Conservation (phyloP, 2,797 vertebrate species). For the Alca torda region DNA sequence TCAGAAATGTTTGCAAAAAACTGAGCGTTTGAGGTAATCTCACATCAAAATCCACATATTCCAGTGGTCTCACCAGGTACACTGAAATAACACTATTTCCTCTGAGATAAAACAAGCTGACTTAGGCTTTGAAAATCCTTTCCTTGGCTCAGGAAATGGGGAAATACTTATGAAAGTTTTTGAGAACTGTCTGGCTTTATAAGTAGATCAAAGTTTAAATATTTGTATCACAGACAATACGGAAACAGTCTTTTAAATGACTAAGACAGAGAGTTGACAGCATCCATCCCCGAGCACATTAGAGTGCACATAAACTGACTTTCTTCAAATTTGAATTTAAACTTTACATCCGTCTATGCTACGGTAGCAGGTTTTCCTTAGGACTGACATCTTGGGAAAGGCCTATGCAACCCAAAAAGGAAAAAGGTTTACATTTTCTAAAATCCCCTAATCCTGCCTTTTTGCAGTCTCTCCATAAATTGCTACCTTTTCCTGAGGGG, state of each 20-base stretch:
- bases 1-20: background rate
- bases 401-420: background rate
- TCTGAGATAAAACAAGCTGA: background rate
- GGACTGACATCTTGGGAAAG: conserved; percentile 11
- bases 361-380: background rate
- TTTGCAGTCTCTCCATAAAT: conserved; percentile 35
- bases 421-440: conserved; percentile 47
- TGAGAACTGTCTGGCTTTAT: background rate
- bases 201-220: conserved; percentile 39
- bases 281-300: background rate
- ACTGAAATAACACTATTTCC: background rate
- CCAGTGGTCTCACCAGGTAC: background rate
- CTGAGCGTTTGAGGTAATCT: accelerated
- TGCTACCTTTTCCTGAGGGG: conserved; percentile 39
- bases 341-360: background rate
- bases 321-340: conserved; percentile 16
- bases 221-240: background rate
- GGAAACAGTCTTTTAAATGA: background rate
- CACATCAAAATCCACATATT: background rate
- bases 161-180: background rate
- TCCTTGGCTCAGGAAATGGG: background rate
- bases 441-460: conserved; percentile 51
- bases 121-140: conserved; percentile 1
- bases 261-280: background rate
- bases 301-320: background rate